A percentile compares a stretch with the other conserved stretches of the same genome.
Conservation (phyloP, 2,113 vertebrate species). For the Megalops atlanticus region DNA sequence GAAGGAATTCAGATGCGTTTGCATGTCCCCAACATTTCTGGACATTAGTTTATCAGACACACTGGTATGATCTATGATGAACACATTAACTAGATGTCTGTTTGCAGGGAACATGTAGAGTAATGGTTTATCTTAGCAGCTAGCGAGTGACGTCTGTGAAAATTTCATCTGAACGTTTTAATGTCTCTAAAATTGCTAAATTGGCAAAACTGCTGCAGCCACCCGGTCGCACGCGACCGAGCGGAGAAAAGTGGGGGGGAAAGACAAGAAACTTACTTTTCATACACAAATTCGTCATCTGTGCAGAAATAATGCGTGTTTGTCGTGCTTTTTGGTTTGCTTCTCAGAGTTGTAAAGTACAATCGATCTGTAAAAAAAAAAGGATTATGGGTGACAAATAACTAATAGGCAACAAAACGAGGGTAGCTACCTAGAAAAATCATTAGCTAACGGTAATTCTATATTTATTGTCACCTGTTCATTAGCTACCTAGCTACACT, state of each 20-base stretch:
- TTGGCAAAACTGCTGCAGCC: neutral
- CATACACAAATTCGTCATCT: constrained; percentile 93
- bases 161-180: neutral
- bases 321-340: constrained; percentile 90
- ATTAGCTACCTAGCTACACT: too few species aligned
- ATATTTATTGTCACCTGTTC: too few species aligned
- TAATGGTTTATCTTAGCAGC: too few species aligned
- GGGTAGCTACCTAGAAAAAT: neutral
- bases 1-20: too few species aligned
- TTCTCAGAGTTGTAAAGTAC: constrained; percentile 92
- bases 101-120: too few species aligned
- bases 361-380: constrained; percentile 77
- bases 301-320: constrained; percentile 97
- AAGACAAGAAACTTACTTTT: constrained; percentile 82
- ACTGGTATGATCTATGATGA: too few species aligned
- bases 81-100: too few species aligned
- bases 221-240: neutral
- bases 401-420: neutral
- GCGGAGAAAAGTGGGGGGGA: neutral
- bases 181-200: neutral
- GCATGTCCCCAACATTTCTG: too few species aligned
- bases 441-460: too few species aligned
- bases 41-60: too few species aligned
- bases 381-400: neutral
- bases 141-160: too few species aligned